These are phyloP conservation scores for Empidonax traillii DNA, from an alignment of 2,113 vertebrate genomes.

Conservation along the genomic window DNA sequence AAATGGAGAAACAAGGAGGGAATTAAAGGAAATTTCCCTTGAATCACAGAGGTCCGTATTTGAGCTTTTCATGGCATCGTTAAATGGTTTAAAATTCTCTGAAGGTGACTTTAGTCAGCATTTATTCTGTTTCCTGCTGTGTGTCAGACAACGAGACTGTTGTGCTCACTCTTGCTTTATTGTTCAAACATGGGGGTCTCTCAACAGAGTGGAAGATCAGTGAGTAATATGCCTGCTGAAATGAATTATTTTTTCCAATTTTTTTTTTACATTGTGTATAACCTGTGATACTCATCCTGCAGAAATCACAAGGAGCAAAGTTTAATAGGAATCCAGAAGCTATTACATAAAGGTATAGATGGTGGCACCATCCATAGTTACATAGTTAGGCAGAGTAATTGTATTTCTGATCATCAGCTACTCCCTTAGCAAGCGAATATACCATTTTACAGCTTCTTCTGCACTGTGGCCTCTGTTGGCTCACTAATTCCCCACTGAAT, in stretches of 20 bases:
- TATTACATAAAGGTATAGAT: neutral
- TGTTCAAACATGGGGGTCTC: neutral
- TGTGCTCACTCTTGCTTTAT: neutral
- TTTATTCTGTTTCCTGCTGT: neutral
- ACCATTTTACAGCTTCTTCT: neutral
- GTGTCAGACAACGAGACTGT: neutral
- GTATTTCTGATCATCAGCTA: neutral
- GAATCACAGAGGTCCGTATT: neutral
- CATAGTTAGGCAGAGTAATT: neutral
- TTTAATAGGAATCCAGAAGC: neutral
- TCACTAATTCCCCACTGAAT: neutral
- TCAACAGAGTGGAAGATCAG: neutral
- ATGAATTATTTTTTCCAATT: neutral
- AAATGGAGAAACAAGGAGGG: rapidly evolving
- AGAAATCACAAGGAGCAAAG: neutral
- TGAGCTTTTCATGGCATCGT: neutral
- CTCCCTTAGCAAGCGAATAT: neutral
- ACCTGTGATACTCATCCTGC: neutral
- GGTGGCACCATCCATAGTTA: neutral
- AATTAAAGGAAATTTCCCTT: neutral
- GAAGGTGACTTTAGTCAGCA: neutral
- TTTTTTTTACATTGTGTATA: neutral
- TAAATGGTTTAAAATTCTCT: neutral
- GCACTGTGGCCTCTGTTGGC: neutral
- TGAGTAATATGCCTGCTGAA: neutral